These are phyloP conservation scores for Passer domesticus DNA, from an alignment of 2,113 vertebrate species.

Conservation along the genomic window DNA sequence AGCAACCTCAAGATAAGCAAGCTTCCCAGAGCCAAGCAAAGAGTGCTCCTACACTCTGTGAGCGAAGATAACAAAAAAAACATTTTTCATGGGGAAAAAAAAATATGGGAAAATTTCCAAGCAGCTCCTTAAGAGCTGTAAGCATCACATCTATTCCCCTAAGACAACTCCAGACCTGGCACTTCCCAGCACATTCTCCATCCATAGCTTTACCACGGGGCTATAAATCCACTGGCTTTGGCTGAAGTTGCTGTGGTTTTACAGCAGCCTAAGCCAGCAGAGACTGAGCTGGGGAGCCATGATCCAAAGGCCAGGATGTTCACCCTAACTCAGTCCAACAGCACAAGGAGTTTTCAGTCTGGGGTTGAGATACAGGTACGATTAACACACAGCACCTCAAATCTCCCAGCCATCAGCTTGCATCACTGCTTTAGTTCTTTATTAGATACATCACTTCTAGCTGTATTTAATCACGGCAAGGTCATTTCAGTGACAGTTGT, in stretches of 20 bases:
- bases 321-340: background rate
- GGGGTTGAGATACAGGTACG: background rate
- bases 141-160: background rate
- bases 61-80: background rate
- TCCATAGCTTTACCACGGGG: background rate
- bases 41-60: background rate
- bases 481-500: conserved; percentile 49
- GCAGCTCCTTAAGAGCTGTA: background rate
- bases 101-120: background rate
- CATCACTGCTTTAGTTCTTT: conserved; percentile 3
- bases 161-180: background rate
- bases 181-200: background rate
- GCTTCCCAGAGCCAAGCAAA: background rate
- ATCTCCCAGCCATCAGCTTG: conserved; percentile 10
- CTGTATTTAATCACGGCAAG: conserved; percentile 51
- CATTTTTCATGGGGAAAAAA: background rate
- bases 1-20: background rate
- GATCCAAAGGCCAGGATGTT: background rate
- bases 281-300: background rate
- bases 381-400: background rate
- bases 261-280: background rate
- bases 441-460: conserved; percentile 47
- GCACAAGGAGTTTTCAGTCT: background rate
- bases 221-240: background rate
- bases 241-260: background rate